Evolutionary conservation across 2,797 vertebrate genomes (phyloP), one percentile per base, ranked within the genome.

Genomic region (Enteromius paludinosus): DNA sequence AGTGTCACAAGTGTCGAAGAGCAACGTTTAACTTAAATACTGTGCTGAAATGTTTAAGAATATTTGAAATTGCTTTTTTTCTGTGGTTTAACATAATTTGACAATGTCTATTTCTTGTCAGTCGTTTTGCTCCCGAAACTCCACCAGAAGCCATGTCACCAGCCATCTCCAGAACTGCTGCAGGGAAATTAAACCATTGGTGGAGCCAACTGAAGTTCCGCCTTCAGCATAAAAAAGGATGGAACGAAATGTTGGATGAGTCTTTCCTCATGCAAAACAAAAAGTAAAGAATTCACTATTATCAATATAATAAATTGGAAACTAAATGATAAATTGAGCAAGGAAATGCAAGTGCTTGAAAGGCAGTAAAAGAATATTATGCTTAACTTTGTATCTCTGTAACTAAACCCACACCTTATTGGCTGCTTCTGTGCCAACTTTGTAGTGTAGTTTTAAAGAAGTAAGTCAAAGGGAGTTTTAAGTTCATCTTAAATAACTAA

Each of bases 161-260:
- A 10, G 89, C 93, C 79, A 77, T 95, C 79, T 90, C 92, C 43
- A 88, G 90, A 85, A 93, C 93, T 17, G 93, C 94, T 90, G 92
- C 92, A 0, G 91, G 91, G 1, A 90, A 94, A 90, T 91, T 96
- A 87, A 94, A 92, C 89, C 93, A 95, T 45, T 94, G 95, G 93
- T 98, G 96, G 96, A 96, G 87, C 74, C 92, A 94, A 87, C 86
- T 98, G 78, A 93, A 91, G 83, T 95, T 94, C 88, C 95, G 95
- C 81, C 87, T 96, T 49, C 93, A 94, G 84, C 93, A 94, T 89
- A 95, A 92, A 84, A 96, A 95, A 79, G 93, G 94, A 87, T 95
- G 95, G 95, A 91, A 94, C 23, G 93, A 96, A 91, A 93, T 93
- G 91, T 81, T 97, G 90, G 96, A 98, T 78, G 95, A 97, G 89